Percentiles rank a stretch among this genome's conserved stretches.
Conservation (phyloP, 2,797 vertebrate species). For the Tachyglossus aculeatus region DNA sequence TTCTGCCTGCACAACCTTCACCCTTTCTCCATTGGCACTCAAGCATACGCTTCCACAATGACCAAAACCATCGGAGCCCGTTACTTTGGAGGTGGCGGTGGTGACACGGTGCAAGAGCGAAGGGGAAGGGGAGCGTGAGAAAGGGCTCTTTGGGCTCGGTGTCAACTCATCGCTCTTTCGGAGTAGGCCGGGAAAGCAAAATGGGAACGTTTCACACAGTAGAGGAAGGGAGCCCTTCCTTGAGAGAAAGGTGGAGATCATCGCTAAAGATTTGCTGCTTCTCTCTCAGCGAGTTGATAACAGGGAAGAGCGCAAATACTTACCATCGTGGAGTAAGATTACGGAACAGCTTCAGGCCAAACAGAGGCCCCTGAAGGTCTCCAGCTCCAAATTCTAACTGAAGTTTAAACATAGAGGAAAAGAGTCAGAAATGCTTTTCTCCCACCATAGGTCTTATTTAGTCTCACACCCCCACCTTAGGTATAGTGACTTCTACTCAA, state of each 20-base stretch:
- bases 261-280: not conserved
- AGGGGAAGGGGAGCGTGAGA: not conserved
- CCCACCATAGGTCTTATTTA: not conserved
- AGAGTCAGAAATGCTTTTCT: not conserved
- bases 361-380: constrained; percentile 91
- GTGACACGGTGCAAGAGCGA: not conserved
- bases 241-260: not conserved
- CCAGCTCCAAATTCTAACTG: constrained; percentile 96
- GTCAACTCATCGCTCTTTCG: too few species aligned
- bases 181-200: too few species aligned
- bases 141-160: too few species aligned
- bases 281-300: not conserved
- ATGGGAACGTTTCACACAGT: too few species aligned
- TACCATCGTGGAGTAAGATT: constrained; percentile 94
- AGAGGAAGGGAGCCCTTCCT: too few species aligned
- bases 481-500: not conserved
- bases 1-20: not conserved
- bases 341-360: constrained; percentile 94
- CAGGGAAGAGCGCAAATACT: constrained; percentile 16
- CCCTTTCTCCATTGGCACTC: not conserved
- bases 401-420: constrained; percentile 34
- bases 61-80: not conserved
- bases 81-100: not conserved
- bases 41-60: not conserved
- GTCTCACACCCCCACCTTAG: not conserved